Evolutionary conservation across 2,797 vertebrate genomes (phyloP).

Genomic region (Adelosebastes latens): DNA sequence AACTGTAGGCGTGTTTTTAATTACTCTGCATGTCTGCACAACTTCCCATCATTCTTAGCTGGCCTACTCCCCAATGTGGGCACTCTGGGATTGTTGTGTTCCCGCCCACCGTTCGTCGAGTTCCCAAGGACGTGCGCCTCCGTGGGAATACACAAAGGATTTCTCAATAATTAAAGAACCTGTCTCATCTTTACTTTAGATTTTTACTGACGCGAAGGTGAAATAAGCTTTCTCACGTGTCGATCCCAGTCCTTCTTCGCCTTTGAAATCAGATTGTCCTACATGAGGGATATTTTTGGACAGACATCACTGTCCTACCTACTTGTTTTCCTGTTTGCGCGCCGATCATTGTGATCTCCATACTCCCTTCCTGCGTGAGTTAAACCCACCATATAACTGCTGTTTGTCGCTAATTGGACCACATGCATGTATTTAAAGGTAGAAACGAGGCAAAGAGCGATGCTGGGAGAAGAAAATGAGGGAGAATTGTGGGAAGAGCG

Average conservation of each 20-base stretch:
- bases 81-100: slow-evolving; percentile 34
- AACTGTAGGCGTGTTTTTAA: slow-evolving; percentile 66
- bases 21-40: slow-evolving; percentile 43
- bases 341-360: neutral
- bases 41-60: slow-evolving; percentile 34
- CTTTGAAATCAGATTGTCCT: slow-evolving; percentile 31
- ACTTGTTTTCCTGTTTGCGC: neutral
- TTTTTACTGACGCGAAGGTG: slow-evolving; percentile 27
- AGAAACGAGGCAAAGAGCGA: neutral
- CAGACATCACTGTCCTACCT: slow-evolving; percentile 10
- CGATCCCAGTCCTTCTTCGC: slow-evolving; percentile 1
- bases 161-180: slow-evolving; percentile 54
- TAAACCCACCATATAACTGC: neutral
- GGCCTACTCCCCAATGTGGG: slow-evolving; percentile 24
- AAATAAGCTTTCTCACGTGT: slow-evolving; percentile 34
- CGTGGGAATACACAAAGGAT: slow-evolving; percentile 44
- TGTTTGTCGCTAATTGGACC: neutral
- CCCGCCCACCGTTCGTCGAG: slow-evolving; percentile 37
- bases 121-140: slow-evolving; percentile 43
- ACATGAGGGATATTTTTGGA: slow-evolving; percentile 31
- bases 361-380: neutral
- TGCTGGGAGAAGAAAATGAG: slow-evolving; percentile 3
- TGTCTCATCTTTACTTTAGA: slow-evolving; percentile 35
- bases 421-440: slow-evolving; percentile 5
- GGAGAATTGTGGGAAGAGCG: slow-evolving; percentile 8